phyloP scores from a whole-genome alignment of 2,888 invertebrate species.

The Chrysolina haemoptera region DNA sequence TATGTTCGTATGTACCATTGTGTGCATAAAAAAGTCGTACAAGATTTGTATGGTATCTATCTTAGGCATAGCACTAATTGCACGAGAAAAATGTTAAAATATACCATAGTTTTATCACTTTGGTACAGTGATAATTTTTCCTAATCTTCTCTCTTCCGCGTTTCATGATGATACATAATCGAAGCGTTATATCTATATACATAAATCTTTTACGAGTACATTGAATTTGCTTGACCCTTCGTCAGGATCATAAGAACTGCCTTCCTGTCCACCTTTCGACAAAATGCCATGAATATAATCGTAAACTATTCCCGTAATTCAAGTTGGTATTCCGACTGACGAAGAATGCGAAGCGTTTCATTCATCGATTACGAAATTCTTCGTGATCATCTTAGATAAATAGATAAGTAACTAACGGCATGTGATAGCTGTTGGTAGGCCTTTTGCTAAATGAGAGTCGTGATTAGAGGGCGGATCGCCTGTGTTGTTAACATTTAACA shows the following conservation, averaged over 20 bases:
- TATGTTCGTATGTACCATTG: too few relatives aligned
- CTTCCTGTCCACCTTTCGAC: neutral
- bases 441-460: conserved; percentile 21
- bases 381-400: conserved; percentile 11
- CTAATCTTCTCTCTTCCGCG: too few relatives aligned
- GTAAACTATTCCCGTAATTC: neutral
- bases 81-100: too few relatives aligned
- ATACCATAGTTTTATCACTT: too few relatives aligned
- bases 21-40: too few relatives aligned
- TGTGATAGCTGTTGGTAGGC: neutral
- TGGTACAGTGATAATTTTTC: too few relatives aligned
- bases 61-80: too few relatives aligned
- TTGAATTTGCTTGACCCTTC: too few relatives aligned
- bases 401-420: conserved; percentile 10
- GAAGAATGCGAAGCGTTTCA: conserved; percentile 7
- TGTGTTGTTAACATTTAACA: conserved; percentile 18
- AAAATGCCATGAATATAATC: neutral
- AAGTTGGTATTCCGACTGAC: neutral
- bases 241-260: neutral
- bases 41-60: too few relatives aligned
- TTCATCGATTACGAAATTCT: conserved; percentile 8
- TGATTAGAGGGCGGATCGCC: conserved; percentile 25
- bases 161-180: too few relatives aligned
- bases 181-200: too few relatives aligned
- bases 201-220: too few relatives aligned